Evolutionary conservation across 2,797 vertebrate species (phyloP).

Genomic region (Erethizon dorsatum): DNA sequence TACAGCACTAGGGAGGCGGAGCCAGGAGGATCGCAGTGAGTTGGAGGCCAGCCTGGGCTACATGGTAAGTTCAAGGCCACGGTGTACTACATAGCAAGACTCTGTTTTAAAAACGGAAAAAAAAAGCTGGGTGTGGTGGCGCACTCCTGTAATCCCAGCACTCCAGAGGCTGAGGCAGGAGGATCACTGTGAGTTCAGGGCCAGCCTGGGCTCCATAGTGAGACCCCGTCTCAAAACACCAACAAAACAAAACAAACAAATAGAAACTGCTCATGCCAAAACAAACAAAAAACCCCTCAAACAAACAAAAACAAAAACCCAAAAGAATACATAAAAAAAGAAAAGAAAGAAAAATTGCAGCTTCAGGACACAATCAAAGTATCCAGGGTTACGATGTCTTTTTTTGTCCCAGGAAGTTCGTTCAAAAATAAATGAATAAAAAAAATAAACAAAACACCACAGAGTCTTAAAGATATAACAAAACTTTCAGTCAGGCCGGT

Average conservation of each 20-base stretch:
- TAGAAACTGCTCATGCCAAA: too few species aligned
- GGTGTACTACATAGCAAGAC: neutral
- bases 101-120: neutral
- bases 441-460: neutral
- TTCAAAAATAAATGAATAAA: neutral
- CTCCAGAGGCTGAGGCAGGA: too few species aligned
- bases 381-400: neutral
- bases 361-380: neutral
- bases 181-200: neutral
- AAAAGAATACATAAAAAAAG: neutral
- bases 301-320: neutral
- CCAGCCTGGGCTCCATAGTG: neutral
- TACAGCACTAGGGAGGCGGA: neutral
- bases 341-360: neutral
- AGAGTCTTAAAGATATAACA: neutral
- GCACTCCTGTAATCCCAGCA: too few species aligned
- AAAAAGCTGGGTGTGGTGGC: neutral
- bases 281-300: too few species aligned
- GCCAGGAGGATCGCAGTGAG: neutral
- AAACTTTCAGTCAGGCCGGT: neutral
- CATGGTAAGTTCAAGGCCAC: neutral
- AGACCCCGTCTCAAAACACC: neutral
- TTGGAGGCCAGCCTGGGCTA: neutral
- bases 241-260: neutral
- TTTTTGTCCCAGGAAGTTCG: neutral